phyloP scores from a whole-genome alignment of 2,113 vertebrate genomes.

The Tapirus terrestris region DNA sequence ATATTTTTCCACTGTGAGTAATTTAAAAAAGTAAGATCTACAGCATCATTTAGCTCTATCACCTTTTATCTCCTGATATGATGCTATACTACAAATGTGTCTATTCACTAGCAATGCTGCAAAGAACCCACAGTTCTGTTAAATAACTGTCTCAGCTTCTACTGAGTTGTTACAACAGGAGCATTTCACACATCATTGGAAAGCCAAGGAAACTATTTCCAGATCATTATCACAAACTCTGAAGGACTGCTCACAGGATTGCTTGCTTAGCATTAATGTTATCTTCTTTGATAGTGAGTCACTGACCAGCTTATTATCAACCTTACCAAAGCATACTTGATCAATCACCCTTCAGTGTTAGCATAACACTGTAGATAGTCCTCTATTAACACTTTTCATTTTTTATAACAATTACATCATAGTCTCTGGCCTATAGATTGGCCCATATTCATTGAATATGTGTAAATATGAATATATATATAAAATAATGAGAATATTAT shows the following conservation, averaged over 20 bases:
- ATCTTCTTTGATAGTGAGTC: slow-evolving; percentile 41
- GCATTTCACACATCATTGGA: slow-evolving; percentile 35
- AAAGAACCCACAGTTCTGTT: background rate
- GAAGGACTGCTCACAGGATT: slow-evolving; percentile 1
- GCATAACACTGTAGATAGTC: background rate
- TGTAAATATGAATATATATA: background rate
- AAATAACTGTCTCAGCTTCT: slow-evolving; percentile 38
- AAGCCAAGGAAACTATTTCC: slow-evolving; percentile 51
- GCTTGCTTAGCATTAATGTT: slow-evolving; percentile 38
- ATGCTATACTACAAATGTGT: background rate
- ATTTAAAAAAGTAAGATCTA: background rate
- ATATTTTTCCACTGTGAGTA: background rate
- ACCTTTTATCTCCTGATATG: background rate
- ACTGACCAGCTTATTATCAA: background rate
- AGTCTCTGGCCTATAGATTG: background rate
- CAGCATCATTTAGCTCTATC: background rate
- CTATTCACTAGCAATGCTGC: background rate
- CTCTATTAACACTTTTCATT: background rate
- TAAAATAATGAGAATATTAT: background rate
- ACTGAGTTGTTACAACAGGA: background rate
- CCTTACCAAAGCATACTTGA: background rate
- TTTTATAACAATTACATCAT: background rate
- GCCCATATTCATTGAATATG: background rate
- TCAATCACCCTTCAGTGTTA: background rate
- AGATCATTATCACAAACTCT: slow-evolving; percentile 52